These are phyloP conservation scores for Spheniscus mendiculus DNA, from an alignment of 2,113 vertebrate genomes.

Conservation along the genomic window DNA sequence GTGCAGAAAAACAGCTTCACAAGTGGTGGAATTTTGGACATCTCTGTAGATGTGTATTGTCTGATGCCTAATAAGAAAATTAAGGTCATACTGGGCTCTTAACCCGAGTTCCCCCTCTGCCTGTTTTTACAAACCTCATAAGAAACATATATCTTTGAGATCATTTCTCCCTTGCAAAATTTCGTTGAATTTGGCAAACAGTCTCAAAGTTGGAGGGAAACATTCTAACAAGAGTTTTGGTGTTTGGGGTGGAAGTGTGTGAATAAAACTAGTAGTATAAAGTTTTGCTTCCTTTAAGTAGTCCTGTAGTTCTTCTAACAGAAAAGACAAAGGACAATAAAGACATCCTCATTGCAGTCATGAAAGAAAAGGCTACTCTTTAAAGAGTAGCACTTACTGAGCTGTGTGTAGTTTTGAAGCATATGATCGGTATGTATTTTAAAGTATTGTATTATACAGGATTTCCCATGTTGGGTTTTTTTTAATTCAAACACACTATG, in stretches of 20 bases:
- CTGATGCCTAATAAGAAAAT: background rate
- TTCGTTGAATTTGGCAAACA: background rate
- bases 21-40: background rate
- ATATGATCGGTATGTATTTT: background rate
- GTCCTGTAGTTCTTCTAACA: background rate
- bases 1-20: background rate
- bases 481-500: background rate
- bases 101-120: background rate
- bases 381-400: background rate
- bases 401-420: background rate
- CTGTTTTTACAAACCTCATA: background rate
- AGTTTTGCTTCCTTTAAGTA: background rate
- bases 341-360: background rate
- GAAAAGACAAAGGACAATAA: background rate
- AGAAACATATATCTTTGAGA: background rate
- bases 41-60: background rate
- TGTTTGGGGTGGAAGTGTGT: background rate
- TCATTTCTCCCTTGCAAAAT: background rate
- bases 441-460: background rate
- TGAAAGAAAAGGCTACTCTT: background rate
- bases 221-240: background rate
- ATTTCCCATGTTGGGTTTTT: background rate
- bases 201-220: background rate
- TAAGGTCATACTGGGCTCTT: background rate
- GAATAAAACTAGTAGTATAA: background rate